These are phyloP conservation scores for Megalops atlanticus DNA, from an alignment of 2,113 vertebrate genomes.

Conservation along the genomic window DNA sequence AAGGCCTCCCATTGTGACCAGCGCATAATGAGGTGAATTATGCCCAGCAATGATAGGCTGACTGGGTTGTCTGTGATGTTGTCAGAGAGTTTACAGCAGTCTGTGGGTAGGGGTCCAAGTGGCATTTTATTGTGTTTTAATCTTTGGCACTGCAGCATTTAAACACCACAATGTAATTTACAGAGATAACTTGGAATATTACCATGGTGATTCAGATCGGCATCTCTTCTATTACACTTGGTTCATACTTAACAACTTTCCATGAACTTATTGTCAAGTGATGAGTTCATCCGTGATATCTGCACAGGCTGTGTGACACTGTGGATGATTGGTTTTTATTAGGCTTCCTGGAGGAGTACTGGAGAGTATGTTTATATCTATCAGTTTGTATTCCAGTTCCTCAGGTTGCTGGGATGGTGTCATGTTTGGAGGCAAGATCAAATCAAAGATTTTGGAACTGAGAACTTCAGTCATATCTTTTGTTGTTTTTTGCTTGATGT, in stretches of 20 bases:
- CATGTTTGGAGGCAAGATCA: not conserved
- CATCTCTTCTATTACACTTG: not conserved
- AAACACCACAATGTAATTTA: not conserved
- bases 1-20: slow-evolving; percentile 16
- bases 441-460: no score
- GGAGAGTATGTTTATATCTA: not conserved
- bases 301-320: not conserved
- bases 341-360: not conserved
- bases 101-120: not conserved
- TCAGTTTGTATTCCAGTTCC: not conserved
- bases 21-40: slow-evolving; percentile 24
- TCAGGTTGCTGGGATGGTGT: not conserved
- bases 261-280: not conserved
- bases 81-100: not conserved
- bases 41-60: not conserved
- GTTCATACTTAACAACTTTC: slow-evolving; percentile 3
- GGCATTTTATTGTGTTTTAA: not conserved
- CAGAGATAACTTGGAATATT: not conserved
- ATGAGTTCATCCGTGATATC: slow-evolving; percentile 2
- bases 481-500: not conserved
- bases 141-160: not conserved
- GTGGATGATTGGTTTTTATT: not conserved
- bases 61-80: not conserved
- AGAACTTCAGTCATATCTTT: no score
- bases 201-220: not conserved